Evolutionary conservation across 2,888 invertebrate genomes (phyloP).

Genomic region (Oligia latruncula): DNA sequence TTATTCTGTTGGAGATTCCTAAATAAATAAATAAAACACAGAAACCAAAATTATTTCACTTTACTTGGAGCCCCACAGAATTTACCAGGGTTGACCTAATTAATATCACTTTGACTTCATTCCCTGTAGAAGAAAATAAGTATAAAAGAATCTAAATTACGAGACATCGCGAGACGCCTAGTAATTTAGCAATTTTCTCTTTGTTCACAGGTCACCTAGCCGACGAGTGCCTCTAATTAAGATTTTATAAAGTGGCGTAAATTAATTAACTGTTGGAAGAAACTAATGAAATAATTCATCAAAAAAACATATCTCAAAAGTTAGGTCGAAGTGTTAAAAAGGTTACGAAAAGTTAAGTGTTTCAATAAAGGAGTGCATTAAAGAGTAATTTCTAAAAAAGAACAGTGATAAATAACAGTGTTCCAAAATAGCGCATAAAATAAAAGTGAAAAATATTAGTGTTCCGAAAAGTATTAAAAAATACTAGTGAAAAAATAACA

Average conservation of each 20-base stretch:
- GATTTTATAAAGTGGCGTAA: conserved; percentile 24
- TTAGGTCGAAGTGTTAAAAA: conserved; percentile 6
- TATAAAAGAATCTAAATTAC: conserved; percentile 31
- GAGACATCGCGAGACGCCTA: conserved; percentile 13
- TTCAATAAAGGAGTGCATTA: not conserved
- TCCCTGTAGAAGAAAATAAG: conserved; percentile 9
- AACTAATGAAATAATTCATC: conserved; percentile 25
- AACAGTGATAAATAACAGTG: conserved; percentile 1
- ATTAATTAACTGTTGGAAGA: conserved; percentile 18
- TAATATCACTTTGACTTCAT: not conserved
- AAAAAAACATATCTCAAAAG: conserved; percentile 23
- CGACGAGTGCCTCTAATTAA: conserved; percentile 29
- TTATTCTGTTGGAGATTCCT: not conserved
- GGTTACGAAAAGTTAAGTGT: not conserved
- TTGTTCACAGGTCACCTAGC: conserved; percentile 62
- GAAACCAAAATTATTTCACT: not conserved
- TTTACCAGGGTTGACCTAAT: not conserved
- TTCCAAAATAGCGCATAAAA: conserved; percentile 2
- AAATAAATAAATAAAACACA: not conserved
- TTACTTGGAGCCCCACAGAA: not conserved
- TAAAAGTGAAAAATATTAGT: conserved; percentile 19
- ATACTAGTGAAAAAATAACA: conserved; percentile 20
- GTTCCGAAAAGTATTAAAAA: not conserved
- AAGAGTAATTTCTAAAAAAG: conserved; percentile 1
- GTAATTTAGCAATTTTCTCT: conserved; percentile 51